Percentiles rank a stretch among this genome's conserved stretches.
phyloP scores from a whole-genome alignment of 2,888 invertebrate species.

The Neocrepidodera transversa region DNA sequence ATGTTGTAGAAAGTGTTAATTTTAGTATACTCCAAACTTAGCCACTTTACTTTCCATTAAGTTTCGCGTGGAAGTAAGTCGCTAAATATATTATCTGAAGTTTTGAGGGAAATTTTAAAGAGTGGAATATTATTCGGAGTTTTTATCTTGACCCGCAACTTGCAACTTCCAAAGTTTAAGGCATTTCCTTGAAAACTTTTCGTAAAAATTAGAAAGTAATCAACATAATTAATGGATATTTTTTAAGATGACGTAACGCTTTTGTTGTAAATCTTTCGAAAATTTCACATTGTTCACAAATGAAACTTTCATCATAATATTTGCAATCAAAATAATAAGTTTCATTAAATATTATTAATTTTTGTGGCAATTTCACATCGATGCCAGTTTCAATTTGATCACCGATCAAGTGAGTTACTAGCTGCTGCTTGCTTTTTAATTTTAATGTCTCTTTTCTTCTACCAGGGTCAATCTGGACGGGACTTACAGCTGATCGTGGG shows the following conservation, averaged over 20 bases:
- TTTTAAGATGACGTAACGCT: neutral
- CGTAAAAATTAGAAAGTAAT: slow-evolving; percentile 28
- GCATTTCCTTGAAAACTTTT: slow-evolving; percentile 19
- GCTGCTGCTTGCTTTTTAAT: no score
- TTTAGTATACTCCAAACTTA: slow-evolving; percentile 21
- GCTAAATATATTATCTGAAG: slow-evolving; percentile 29
- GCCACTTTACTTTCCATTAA: slow-evolving; percentile 28
- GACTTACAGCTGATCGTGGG: no score
- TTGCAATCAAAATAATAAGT: no score
- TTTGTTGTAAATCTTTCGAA: slow-evolving; percentile 2
- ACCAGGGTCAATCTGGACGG: no score
- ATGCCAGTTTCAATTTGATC: no score
- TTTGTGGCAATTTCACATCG: no score
- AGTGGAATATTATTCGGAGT: slow-evolving; percentile 27
- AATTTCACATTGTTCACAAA: no score
- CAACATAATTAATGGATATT: slow-evolving; percentile 24
- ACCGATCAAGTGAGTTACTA: no score
- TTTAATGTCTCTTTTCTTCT: no score
- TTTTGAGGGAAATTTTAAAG: slow-evolving; percentile 23
- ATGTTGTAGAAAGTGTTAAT: slow-evolving; percentile 21
- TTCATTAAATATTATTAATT: no score
- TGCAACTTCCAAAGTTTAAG: slow-evolving; percentile 26
- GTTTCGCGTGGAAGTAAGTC: slow-evolving; percentile 23
- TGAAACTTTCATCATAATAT: no score
- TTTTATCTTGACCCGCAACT: slow-evolving; percentile 29